Conservation (phyloP, 2,888 invertebrate genomes). For the Beris chalybata region DNA sequence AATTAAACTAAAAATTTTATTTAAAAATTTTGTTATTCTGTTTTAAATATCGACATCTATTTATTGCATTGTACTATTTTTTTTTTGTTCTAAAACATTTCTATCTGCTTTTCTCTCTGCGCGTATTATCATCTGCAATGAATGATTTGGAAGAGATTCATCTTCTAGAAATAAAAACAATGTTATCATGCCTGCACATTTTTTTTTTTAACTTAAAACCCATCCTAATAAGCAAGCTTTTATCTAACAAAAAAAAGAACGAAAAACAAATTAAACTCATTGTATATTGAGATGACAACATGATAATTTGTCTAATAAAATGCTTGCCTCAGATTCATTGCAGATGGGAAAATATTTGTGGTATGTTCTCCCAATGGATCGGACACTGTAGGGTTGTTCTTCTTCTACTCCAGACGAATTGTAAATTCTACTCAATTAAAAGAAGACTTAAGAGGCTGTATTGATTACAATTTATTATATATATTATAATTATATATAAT, state of each 20-base stretch:
- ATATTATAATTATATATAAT: background rate
- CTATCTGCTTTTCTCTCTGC: slow-evolving; percentile 13
- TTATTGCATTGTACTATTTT: too few relatives aligned
- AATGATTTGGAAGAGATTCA: slow-evolving; percentile 8
- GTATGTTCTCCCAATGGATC: slow-evolving; percentile 37
- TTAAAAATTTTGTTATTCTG: background rate
- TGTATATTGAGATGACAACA: background rate
- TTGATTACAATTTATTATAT: background rate
- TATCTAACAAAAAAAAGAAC: slow-evolving; percentile 7
- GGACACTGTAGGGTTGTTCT: slow-evolving; percentile 32
- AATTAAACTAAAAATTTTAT: background rate
- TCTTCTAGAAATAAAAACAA: slow-evolving; percentile 5
- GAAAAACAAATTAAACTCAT: background rate
- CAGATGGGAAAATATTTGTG: slow-evolving; percentile 38
- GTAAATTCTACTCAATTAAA: background rate
- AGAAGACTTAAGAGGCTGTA: background rate
- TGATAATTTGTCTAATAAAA: slow-evolving; percentile 26
- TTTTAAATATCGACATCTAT: too few relatives aligned
- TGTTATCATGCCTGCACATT: background rate
- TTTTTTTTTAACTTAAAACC: slow-evolving; percentile 2
- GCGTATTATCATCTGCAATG: slow-evolving; percentile 14
- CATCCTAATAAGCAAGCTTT: background rate
- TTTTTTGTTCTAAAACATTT: background rate
- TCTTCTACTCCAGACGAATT: slow-evolving; percentile 7
- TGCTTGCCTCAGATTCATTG: slow-evolving; percentile 35